Evolutionary conservation across 2,797 vertebrate species (phyloP), one percentile per base, ranked within the genome.

Genomic region (Gymnocypris eckloni): DNA sequence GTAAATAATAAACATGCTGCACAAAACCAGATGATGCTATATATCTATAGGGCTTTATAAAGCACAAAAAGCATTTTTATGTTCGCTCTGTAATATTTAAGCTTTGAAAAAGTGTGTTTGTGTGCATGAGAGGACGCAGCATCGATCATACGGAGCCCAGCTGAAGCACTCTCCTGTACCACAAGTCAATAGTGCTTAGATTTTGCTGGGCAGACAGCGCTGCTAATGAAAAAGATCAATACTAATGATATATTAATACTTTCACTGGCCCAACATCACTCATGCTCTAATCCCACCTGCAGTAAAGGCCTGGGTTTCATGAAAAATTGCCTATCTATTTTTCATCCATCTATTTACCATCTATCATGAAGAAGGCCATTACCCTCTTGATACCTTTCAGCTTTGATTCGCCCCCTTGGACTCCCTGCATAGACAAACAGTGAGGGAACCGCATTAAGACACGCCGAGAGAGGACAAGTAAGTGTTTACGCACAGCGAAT

Each of bases 171-270:
- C 89, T 80, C 93, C 92, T 3, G 92, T 91, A 92, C 92, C 90
- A 92, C 92, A 91, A 93, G 94, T 96, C 95, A 95, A 94, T 95
- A 93, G 93, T 93, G 93, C 92, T 94, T 94, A 95, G 93, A 92
- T 95, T 92, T 92, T 91, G 92, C 89, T 87, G 93, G 93, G 93
- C 91, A 91, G 93, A 89, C 77, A 90, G 92, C 91, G 86, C 94
- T 91, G 87, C 92, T 92, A 94, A 92, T 93, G 91, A 95, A 94
- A 92, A 92, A 92, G 92, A 97, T 98, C 97, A 95, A 98, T 97
- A 93, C 93, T 96, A 96, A 97, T 98, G 95, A 97, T 94, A 95
- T 97, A 97, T 97, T 97, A 97, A 98, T 97, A 96, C 96, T 95
- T 95, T 96, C 93, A 96, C 90, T 92, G 93, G 92, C 92, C 92